phyloP scores from a whole-genome alignment of 2,113 vertebrate genomes.

The Cyprinodon tularosa region DNA sequence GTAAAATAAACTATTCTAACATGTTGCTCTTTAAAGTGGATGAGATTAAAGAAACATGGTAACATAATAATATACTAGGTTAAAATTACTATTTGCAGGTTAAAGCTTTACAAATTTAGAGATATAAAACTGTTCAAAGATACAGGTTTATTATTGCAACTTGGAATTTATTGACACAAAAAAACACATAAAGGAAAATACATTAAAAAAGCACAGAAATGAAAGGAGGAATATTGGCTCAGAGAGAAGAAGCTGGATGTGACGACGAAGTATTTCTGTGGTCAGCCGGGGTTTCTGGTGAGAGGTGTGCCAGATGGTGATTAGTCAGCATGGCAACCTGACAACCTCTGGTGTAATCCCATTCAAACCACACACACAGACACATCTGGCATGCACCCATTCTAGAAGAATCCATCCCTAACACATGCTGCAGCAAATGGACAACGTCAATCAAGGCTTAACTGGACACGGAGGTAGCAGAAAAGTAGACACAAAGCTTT shows the following conservation, averaged over 20 bases:
- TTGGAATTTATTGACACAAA: neutral
- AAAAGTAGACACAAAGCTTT: slow-evolving; percentile 18
- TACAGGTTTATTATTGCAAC: neutral
- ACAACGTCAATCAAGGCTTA: slow-evolving; percentile 52
- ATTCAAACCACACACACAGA: neutral
- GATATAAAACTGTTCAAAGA: no score
- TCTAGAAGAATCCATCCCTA: slow-evolving; percentile 13
- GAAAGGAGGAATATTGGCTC: no score
- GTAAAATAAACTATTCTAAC: neutral
- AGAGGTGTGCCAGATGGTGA: slow-evolving; percentile 51
- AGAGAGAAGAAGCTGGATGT: neutral
- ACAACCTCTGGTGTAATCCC: slow-evolving; percentile 43
- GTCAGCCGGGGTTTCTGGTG: slow-evolving; percentile 40
- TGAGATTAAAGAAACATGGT: no score
- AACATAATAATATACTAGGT: no score
- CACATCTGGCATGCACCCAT: slow-evolving; percentile 5
- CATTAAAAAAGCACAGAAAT: neutral
- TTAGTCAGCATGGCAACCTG: slow-evolving; percentile 48
- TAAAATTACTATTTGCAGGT: no score
- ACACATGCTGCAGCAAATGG: slow-evolving; percentile 47
- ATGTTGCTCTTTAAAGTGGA: no score
- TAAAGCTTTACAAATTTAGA: neutral
- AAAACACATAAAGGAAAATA: neutral
- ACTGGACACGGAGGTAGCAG: slow-evolving; percentile 27
- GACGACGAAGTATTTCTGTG: slow-evolving; percentile 1